These are phyloP conservation scores for Drosophila gaucha DNA, from an alignment of 2,888 invertebrate genomes.

Conservation along the genomic window DNA sequence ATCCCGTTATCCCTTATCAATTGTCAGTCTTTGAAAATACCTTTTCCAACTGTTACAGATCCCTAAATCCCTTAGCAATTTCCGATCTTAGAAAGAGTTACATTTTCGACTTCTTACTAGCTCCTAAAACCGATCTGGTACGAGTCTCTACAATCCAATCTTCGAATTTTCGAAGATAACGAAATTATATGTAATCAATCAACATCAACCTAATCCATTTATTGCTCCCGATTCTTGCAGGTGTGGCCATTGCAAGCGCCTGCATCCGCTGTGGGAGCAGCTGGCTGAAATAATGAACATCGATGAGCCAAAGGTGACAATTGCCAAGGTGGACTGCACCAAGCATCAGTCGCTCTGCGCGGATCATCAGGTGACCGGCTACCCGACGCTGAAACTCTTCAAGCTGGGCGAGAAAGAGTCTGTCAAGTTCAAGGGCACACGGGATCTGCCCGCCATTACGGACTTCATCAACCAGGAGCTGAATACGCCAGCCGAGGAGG, in stretches of 20 bases:
- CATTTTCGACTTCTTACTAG: too few relatives aligned
- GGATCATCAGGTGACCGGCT: slow-evolving; percentile 91
- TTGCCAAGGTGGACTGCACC: slow-evolving; percentile 95
- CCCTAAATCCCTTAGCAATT: too few relatives aligned
- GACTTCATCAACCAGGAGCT: slow-evolving; percentile 91
- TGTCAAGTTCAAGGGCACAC: slow-evolving; percentile 91
- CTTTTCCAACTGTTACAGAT: too few relatives aligned
- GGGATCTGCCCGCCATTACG: slow-evolving; percentile 91
- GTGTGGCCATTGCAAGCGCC: slow-evolving; percentile 93
- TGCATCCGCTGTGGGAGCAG: slow-evolving; percentile 94
- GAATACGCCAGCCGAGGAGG: slow-evolving; percentile 55
- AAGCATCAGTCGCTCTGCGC: slow-evolving; percentile 90
- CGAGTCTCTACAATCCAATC: too few relatives aligned
- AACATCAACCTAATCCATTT: not conserved
- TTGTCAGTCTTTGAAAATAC: too few relatives aligned
- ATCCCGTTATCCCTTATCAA: too few relatives aligned
- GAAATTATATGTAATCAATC: too few relatives aligned
- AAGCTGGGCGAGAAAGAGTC: slow-evolving; percentile 88
- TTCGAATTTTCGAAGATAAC: not conserved
- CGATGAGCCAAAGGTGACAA: slow-evolving; percentile 88
- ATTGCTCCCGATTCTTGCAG: slow-evolving; percentile 85
- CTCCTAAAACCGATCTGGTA: too few relatives aligned
- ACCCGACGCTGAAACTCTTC: slow-evolving; percentile 94
- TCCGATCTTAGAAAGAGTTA: too few relatives aligned
- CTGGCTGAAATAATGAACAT: slow-evolving; percentile 89